phyloP scores from a whole-genome alignment of 2,888 invertebrate genomes.

The Ischnus inquisitorius region DNA sequence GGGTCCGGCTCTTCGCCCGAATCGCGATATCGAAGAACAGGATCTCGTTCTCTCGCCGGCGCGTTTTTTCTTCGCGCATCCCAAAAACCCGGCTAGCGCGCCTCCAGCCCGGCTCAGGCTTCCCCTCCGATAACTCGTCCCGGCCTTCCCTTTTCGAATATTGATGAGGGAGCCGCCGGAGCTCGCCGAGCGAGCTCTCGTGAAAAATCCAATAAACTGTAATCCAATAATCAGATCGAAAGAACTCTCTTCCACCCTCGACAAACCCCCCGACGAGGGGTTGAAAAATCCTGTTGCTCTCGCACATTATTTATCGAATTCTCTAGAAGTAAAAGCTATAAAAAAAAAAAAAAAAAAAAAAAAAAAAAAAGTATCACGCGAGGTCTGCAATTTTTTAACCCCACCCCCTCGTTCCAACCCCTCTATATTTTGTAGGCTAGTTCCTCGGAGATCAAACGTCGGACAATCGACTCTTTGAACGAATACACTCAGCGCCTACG shows the following conservation, averaged over 20 bases:
- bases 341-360: too few relatives aligned
- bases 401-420: too few relatives aligned
- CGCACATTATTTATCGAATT: neutral
- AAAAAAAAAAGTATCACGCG: too few relatives aligned
- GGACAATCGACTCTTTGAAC: constrained; percentile 47
- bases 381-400: too few relatives aligned
- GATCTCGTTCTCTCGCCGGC: neutral
- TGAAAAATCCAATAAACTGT: constrained; percentile 36
- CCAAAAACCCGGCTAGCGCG: neutral
- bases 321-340: neutral
- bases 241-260: constrained; percentile 37
- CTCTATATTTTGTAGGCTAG: neutral
- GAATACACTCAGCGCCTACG: neutral
- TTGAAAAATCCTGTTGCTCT: neutral
- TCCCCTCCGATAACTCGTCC: constrained; percentile 1
- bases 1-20: neutral
- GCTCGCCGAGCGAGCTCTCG: neutral
- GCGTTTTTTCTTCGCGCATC: neutral
- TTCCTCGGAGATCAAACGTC: neutral
- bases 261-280: too few relatives aligned
- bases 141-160: neutral
- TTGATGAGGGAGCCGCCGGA: neutral
- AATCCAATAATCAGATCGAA: constrained; percentile 45
- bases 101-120: neutral
- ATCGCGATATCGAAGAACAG: constrained; percentile 13